Conservation (phyloP, 1,140 invertebrate species). For the Drosophila cardini region DNA sequence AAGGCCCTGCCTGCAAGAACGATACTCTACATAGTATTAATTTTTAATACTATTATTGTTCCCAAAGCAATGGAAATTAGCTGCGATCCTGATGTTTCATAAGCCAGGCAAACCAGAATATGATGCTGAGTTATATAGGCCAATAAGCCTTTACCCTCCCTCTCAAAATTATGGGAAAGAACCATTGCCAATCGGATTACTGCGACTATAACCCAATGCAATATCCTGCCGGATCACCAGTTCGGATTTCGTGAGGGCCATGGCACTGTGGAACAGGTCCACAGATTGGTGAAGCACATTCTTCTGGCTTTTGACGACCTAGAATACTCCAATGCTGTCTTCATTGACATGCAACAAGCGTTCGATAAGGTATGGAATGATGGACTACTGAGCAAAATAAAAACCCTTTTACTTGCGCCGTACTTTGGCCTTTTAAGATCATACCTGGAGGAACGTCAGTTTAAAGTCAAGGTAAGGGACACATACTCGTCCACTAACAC, state of each 20-base stretch:
- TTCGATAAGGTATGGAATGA: no score
- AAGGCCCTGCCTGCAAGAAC: no score
- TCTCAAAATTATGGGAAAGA: conserved; percentile 32
- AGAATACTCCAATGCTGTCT: conserved; percentile 30
- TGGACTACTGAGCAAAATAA: no score
- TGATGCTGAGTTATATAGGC: conserved; percentile 1
- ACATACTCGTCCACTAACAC: no score
- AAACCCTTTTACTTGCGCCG: no score
- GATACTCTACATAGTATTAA: neutral
- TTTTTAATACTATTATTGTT: conserved; percentile 23
- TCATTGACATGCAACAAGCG: conserved; percentile 44
- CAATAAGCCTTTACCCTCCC: conserved; percentile 13
- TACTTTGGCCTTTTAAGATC: no score
- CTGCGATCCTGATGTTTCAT: no score
- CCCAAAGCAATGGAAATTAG: neutral
- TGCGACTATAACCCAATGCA: neutral
- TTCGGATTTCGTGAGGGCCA: conserved; percentile 7
- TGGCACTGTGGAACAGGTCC: conserved; percentile 1
- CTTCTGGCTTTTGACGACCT: conserved; percentile 25
- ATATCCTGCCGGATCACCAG: conserved; percentile 15
- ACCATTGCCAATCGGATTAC: conserved; percentile 10
- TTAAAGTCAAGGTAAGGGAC: no score
- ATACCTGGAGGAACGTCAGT: no score
- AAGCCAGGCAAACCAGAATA: neutral
- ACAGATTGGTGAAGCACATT: conserved; percentile 6